Conservation (phyloP, 2,888 invertebrate genomes). For the Andrena chrysosceles region DNA sequence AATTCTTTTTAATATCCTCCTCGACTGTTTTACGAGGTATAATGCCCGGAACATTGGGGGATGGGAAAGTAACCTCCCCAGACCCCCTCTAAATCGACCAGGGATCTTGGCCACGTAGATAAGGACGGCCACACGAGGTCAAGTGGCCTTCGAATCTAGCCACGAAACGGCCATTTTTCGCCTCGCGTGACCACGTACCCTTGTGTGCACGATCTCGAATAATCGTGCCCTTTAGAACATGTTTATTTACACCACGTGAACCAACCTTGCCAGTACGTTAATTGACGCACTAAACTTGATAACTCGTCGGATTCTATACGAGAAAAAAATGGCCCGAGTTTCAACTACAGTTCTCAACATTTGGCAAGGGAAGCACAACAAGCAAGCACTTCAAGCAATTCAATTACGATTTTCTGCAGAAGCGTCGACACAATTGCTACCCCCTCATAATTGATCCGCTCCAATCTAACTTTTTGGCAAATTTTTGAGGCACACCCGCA, state of each 20-base stretch:
- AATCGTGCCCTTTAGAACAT: conserved; percentile 22
- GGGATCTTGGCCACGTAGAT: conserved; percentile 45
- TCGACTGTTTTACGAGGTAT: conserved; percentile 45
- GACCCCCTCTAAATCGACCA: conserved; percentile 47
- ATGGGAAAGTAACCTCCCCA: conserved; percentile 22
- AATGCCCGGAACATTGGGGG: conserved; percentile 6
- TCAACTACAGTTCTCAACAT: too few species aligned
- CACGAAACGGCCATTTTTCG: conserved; percentile 36
- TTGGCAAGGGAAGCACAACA: too few species aligned
- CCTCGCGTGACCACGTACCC: conserved; percentile 43
- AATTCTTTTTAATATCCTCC: conserved; percentile 34
- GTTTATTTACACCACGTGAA: conserved; percentile 26
- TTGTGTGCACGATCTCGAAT: conserved; percentile 8
- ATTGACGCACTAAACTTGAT: neutral
- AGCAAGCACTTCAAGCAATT: too few species aligned
- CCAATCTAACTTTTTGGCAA: neutral
- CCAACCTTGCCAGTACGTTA: neutral
- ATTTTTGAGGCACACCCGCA: neutral
- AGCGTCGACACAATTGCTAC: too few species aligned
- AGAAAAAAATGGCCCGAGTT: too few species aligned
- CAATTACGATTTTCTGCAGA: too few species aligned
- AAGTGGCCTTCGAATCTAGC: conserved; percentile 39
- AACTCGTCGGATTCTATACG: neutral
- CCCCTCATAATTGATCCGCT: too few species aligned
- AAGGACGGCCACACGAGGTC: conserved; percentile 38